Base-by-base conservation (phyloP, 2,113 vertebrate species). In the Microtus ochrogaster region DNA sequence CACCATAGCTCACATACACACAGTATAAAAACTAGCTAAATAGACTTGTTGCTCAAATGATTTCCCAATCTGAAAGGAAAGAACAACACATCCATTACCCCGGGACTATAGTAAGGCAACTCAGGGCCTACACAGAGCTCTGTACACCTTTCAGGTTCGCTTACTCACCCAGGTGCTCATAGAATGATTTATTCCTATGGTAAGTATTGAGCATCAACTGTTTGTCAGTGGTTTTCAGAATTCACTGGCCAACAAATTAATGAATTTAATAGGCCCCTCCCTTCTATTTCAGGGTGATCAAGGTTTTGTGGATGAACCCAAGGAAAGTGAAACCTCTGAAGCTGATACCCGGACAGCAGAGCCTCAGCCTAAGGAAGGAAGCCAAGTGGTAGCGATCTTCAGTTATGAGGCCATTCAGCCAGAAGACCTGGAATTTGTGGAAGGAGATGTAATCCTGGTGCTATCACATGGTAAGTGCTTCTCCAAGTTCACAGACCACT, bases 391-490 rank as follows among this genome's bases (percentile, higher is more conserved):
- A 30, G 99, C 99, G 0, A 98, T 99, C 95, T 99, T 99, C 95
- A 97, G 97, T 47, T 99, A 99, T 0, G 98, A 99, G 92, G 99
- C 99, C 8, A 97, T 98, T 2, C 99, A 99, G 36, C 99, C 99
- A 0, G 99, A 99, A 94, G 99, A 99, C 98, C 98, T 99, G 90
- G 98, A 91, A 13, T 99, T 99, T 90, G 94, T 98, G 16, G 89
- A 99, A 93, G 99, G 99, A 52, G 99, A 99, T 2, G 74, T 79
- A 4, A 99, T 99, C 96, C 98, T 98, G 44, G n/a, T 99, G 41
- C 96, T 99, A 89, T 99, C 99, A 13, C 98, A 97, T 98, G 98
- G 99, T 99, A 98, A 98, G 96, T 93, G 49, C 28, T 82, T 26
- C 33, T 39, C 49, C 11, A 12, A 13, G 63, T 49, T 4, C 72